Evolutionary conservation across 2,797 vertebrate genomes (phyloP).

Genomic region (Mormyrus hasselquistii): DNA sequence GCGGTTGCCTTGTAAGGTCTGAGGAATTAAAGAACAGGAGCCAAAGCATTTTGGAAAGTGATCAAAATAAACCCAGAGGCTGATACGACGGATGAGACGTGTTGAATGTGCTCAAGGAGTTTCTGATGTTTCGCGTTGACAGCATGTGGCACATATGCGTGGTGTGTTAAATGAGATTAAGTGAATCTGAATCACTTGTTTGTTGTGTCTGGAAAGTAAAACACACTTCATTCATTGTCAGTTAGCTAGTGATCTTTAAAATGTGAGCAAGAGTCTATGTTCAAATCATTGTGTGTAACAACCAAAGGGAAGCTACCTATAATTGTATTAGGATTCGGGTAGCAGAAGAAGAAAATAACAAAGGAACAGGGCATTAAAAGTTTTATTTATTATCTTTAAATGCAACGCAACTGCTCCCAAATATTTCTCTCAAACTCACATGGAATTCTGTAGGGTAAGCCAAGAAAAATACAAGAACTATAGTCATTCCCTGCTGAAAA

Average conservation of each 20-base stretch:
- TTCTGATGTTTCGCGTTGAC: background rate
- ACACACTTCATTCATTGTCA: background rate
- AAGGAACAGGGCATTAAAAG: background rate
- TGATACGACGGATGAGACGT: background rate
- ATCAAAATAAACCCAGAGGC: constrained; percentile 17
- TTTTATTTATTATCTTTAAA: constrained; percentile 12
- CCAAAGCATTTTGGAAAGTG: constrained; percentile 9
- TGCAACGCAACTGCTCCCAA: background rate
- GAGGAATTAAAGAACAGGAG: background rate
- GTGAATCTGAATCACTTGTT: background rate
- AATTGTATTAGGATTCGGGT: background rate
- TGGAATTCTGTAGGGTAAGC: background rate
- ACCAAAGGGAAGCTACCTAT: background rate
- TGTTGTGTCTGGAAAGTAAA: background rate
- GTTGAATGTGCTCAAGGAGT: background rate
- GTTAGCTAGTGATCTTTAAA: background rate
- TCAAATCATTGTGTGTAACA: background rate
- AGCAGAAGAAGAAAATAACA: background rate
- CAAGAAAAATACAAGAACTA: constrained; percentile 19
- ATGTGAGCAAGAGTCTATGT: background rate
- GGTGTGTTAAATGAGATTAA: background rate
- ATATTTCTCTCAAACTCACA: constrained; percentile 4
- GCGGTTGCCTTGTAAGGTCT: background rate
- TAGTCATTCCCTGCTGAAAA: constrained; percentile 7
- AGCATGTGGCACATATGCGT: background rate